Evolutionary conservation across 2,113 vertebrate genomes (phyloP).

Genomic region (Chauna torquata): DNA sequence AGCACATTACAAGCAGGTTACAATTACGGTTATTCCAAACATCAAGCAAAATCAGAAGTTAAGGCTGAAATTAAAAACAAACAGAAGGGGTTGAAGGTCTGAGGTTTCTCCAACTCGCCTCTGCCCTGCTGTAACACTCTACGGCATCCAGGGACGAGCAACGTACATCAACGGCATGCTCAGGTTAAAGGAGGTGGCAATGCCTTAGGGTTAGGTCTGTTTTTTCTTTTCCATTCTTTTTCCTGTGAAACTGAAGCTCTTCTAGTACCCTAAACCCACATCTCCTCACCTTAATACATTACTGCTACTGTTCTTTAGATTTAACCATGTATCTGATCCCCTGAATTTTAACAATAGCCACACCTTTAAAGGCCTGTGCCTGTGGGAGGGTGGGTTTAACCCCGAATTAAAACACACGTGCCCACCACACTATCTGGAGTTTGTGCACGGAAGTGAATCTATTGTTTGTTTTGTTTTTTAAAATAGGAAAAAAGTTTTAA

Average conservation of each 20-base stretch:
- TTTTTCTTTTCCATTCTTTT: neutral
- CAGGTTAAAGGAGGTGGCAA: neutral
- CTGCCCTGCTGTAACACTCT: neutral
- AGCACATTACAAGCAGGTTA: conserved; percentile 57
- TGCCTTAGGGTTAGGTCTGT: neutral
- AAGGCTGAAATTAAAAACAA: conserved; percentile 57
- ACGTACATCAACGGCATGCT: neutral
- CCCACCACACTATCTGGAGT: neutral
- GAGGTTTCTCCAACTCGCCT: neutral
- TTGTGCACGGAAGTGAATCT: neutral
- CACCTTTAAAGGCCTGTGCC: neutral
- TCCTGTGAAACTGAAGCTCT: neutral
- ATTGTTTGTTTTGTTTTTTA: neutral
- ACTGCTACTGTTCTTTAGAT: neutral
- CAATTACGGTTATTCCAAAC: conserved; percentile 42
- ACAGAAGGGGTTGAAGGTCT: neutral
- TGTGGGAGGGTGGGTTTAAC: neutral
- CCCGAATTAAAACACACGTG: neutral
- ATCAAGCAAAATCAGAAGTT: conserved; percentile 45
- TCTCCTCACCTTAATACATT: accelerated
- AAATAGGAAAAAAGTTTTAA: neutral
- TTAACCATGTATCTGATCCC: neutral
- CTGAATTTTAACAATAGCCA: neutral
- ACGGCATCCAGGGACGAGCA: accelerated
- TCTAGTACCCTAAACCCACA: neutral